phyloP scores from a whole-genome alignment of 2,113 vertebrate genomes.

The Willisornis vidua region DNA sequence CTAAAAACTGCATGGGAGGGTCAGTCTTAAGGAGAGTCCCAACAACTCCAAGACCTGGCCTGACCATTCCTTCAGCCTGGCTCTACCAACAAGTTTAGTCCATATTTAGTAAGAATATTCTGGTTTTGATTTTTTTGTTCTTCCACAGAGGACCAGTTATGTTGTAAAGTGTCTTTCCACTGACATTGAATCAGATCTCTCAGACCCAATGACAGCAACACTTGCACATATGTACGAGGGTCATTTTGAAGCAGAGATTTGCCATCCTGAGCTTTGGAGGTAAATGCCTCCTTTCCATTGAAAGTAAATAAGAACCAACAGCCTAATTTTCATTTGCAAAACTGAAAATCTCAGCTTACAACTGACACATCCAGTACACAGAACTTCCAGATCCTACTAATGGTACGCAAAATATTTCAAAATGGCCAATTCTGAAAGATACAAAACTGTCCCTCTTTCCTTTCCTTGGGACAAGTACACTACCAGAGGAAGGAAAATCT shows the following conservation, averaged over 20 bases:
- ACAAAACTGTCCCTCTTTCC: neutral
- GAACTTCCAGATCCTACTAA: neutral
- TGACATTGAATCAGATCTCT: neutral
- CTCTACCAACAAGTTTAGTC: neutral
- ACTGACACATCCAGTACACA: neutral
- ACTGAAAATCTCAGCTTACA: neutral
- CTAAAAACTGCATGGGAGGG: neutral
- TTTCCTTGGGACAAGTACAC: neutral
- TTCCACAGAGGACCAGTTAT: neutral
- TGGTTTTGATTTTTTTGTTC: neutral
- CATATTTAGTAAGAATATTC: neutral
- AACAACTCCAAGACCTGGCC: neutral
- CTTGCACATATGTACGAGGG: rapidly evolving
- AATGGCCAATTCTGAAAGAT: neutral
- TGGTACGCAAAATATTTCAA: neutral
- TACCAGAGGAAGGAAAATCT: neutral
- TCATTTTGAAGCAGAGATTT: neutral
- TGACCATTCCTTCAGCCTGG: neutral
- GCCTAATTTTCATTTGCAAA: neutral
- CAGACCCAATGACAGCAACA: neutral
- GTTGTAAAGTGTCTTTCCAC: neutral
- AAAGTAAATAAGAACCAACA: neutral
- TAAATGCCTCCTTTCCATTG: neutral
- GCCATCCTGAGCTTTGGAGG: neutral
- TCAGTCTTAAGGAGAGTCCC: neutral